Evolutionary conservation across 2,888 invertebrate species (phyloP).

Genomic region (Prenolepis imparis): DNA sequence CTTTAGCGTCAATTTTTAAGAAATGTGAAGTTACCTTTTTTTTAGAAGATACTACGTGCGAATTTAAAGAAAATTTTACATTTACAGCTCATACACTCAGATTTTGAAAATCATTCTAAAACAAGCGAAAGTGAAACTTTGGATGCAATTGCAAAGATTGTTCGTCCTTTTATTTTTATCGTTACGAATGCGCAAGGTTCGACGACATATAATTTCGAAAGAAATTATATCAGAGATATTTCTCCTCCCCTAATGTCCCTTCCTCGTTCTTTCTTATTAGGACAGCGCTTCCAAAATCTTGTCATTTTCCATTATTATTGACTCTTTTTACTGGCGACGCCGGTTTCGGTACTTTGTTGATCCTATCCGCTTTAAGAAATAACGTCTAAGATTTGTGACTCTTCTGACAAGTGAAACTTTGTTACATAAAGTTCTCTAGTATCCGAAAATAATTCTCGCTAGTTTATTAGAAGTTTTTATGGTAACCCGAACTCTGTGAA

Average conservation of each 20-base stretch:
- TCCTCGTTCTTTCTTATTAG: not conserved
- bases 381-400: slow-evolving; percentile 26
- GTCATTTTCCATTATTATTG: slow-evolving; percentile 30
- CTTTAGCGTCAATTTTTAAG: not conserved
- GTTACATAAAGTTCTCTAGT: slow-evolving; percentile 14
- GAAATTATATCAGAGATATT: slow-evolving; percentile 28
- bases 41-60: not conserved
- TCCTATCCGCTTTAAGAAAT: slow-evolving; percentile 50
- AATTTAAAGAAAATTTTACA: slow-evolving; percentile 6
- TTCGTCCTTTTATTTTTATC: not conserved
- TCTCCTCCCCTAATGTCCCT: slow-evolving; percentile 9
- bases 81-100: not conserved
- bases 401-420: slow-evolving; percentile 24
- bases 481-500: not conserved
- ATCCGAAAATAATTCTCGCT: slow-evolving; percentile 37
- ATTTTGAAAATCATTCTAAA: not conserved
- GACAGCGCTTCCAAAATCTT: slow-evolving; percentile 27
- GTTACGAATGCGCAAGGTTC: slow-evolving; percentile 35
- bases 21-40: not conserved
- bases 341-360: slow-evolving; percentile 38
- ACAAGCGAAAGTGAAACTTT: slow-evolving; percentile 46
- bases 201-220: slow-evolving; percentile 42
- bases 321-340: slow-evolving; percentile 39
- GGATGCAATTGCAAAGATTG: not conserved
- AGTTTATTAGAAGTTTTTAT: slow-evolving; percentile 32